Base-by-base conservation (phyloP, 2,113 vertebrate species). In the Lophura nycthemera region DNA sequence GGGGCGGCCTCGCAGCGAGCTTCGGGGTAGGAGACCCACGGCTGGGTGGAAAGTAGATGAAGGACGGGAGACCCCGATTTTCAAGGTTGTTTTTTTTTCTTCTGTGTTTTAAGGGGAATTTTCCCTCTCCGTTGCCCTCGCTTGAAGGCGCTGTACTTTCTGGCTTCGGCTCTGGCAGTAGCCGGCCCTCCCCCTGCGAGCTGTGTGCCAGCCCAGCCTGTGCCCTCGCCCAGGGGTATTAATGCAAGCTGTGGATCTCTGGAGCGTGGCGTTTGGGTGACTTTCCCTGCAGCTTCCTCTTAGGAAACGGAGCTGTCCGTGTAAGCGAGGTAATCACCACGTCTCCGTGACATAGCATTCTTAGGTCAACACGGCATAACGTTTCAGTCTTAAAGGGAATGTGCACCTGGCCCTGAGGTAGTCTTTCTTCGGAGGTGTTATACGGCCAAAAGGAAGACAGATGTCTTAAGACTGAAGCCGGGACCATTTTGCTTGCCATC, bases 161-260 rank as follows among this genome's bases (percentile, higher is more conserved):
- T 63, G 79, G 20, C 10, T 61, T 87, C 40, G 50, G 45, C 72
- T 83, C 2, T 0, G 34, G 12, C 42, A 83, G 84, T 56, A 84
- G 57, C 7, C 48, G 30, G 47, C 34, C 29, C 92, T 81, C 93
- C 83, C 86, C 92, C 78, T 78, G 90, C 22, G 56, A 90, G 83
- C 80, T 47, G n/a, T 88, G 89, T 84, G 89, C 91, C 65, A 91
- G 88, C 91, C 38, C 72, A 81, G 42, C 56, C 25, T 54, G 86
- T 92, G 52, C 56, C 56, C 38, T 72, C 78, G 89, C 79, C 50
- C 45, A 34, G 67, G 42, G 75, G 50, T 88, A 90, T 92, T 92
- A 92, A 90, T 93, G 52, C 27, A 30, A 50, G 22, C 43, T 0
- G 0, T 6, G 2, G 4, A 6, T 76, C 1, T 4, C 42, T 61